A percentile compares a stretch with the other conserved stretches of the same genome.
Conservation (phyloP, 2,797 vertebrate genomes). For the Acestrorhynchus altus region DNA sequence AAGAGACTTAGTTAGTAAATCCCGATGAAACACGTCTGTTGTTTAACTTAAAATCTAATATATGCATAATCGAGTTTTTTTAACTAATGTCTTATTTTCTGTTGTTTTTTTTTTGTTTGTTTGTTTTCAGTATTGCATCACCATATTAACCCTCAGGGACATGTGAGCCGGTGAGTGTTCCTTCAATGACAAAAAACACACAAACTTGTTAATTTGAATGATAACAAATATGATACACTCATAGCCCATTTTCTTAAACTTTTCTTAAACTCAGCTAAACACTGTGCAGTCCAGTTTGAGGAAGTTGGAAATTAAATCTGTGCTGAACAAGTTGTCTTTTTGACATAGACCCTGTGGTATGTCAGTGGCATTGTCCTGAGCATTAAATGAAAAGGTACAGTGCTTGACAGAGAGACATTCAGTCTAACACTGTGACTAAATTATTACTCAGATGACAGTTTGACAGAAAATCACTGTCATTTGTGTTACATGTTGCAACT, state of each 20-base stretch:
- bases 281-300: neutral
- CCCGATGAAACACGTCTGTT: neutral
- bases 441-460: conserved; percentile 22
- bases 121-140: conserved; percentile 43
- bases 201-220: conserved; percentile 17
- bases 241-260: conserved; percentile 1
- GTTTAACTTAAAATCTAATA: neutral
- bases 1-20: neutral
- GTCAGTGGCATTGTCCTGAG: neutral
- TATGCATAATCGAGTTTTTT: neutral
- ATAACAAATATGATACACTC: conserved; percentile 5
- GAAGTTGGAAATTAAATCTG: neutral
- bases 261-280: neutral
- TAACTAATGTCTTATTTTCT: no score
- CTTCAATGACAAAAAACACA: neutral
- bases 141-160: conserved; percentile 48
- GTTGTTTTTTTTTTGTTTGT: neutral
- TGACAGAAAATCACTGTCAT: conserved; percentile 27
- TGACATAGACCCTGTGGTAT: neutral
- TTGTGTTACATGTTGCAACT: conserved; percentile 26
- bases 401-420: neutral
- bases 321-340: neutral
- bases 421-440: conserved; percentile 3
- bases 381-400: neutral
- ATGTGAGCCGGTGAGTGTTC: conserved; percentile 45